phyloP scores from a whole-genome alignment of 2,113 vertebrate species.

The Dipodomys merriami region DNA sequence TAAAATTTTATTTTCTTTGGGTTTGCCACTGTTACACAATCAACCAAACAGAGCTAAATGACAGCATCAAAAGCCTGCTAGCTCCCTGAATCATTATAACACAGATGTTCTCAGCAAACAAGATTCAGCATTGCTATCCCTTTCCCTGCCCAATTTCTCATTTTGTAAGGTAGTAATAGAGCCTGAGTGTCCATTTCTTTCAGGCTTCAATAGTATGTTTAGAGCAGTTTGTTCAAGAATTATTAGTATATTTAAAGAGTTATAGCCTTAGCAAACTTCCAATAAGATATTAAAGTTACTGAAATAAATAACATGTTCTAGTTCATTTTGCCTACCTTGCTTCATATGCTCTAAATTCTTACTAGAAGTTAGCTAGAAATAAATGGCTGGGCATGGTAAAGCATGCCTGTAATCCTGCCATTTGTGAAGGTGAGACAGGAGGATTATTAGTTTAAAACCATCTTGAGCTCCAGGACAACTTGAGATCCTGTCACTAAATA shows the following conservation, averaged over 20 bases:
- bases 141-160: neutral
- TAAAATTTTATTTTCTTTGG: slow-evolving; percentile 26
- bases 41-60: neutral
- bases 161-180: neutral
- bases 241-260: neutral
- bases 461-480: too few relatives aligned
- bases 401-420: too few relatives aligned
- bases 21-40: neutral
- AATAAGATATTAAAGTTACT: slow-evolving; percentile 15
- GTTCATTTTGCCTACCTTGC: neutral
- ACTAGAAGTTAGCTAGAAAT: neutral
- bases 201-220: neutral
- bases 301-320: neutral
- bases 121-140: too few relatives aligned
- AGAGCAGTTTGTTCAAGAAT: neutral
- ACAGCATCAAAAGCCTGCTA: neutral
- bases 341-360: slow-evolving; percentile 9
- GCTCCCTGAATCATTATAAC: neutral
- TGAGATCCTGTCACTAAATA: too few relatives aligned
- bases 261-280: neutral
- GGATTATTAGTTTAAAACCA: too few relatives aligned
- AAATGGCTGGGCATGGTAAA: too few relatives aligned
- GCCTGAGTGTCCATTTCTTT: neutral
- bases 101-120: neutral
- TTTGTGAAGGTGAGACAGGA: too few relatives aligned